Percentiles rank a stretch among this genome's conserved stretches.
Evolutionary conservation across 2,888 invertebrate genomes (phyloP).

Genomic region (Clusia tigrina): DNA sequence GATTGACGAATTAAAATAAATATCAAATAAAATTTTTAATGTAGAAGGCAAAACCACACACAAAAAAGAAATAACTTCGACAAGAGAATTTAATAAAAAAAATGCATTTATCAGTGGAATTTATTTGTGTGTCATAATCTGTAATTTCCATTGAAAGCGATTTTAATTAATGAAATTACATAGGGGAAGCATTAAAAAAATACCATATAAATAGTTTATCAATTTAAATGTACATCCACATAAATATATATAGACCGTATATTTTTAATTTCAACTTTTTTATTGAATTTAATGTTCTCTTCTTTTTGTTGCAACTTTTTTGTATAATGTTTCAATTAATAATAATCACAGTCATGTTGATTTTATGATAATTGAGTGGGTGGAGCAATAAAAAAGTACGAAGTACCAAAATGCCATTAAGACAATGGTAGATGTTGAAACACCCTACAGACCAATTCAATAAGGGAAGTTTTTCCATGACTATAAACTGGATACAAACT

Average conservation of each 20-base stretch:
- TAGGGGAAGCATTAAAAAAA: constrained; percentile 26
- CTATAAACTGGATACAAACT: constrained; percentile 10
- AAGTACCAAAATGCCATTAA: too few species aligned
- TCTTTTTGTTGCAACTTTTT: constrained; percentile 10
- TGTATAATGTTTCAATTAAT: constrained; percentile 25
- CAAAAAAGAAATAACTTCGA: constrained; percentile 39
- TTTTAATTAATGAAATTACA: constrained; percentile 55
- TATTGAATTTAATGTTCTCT: neutral
- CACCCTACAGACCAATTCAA: too few species aligned
- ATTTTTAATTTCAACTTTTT: constrained; percentile 7
- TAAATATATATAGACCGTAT: constrained; percentile 6
- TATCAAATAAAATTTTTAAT: constrained; percentile 60
- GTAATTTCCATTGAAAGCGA: constrained; percentile 49
- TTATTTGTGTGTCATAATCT: constrained; percentile 54
- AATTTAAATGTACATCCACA: constrained; percentile 16
- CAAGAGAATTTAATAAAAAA: constrained; percentile 11
- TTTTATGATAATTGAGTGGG: constrained; percentile 35
- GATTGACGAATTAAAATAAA: constrained; percentile 58
- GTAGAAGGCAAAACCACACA: constrained; percentile 54
- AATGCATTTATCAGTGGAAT: constrained; percentile 32
- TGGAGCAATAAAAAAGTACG: constrained; percentile 22
- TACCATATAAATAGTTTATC: neutral
- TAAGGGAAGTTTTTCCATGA: too few species aligned
- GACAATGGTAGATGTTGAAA: too few species aligned
- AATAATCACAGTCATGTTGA: constrained; percentile 34